Percentiles rank a stretch among this genome's conserved stretches.
Conservation (phyloP, 2,888 invertebrate genomes). For the Himalopsyche tibetana region DNA sequence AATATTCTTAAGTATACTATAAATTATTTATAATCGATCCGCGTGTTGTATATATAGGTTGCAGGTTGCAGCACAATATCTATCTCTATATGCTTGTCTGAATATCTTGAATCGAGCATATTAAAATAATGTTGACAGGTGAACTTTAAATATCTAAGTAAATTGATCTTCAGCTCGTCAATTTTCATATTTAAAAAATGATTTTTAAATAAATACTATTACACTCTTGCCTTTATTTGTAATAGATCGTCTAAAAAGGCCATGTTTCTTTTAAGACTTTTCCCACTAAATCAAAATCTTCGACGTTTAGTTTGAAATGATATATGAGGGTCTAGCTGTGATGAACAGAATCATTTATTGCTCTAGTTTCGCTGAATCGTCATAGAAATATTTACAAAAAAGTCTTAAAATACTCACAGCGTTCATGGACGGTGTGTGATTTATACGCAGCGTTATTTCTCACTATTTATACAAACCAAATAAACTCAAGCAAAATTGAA, state of each 20-base stretch:
- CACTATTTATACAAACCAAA: background rate
- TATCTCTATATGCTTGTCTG: too few relatives aligned
- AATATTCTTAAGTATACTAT: too few relatives aligned
- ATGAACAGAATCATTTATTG: conserved; percentile 51
- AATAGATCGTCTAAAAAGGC: background rate
- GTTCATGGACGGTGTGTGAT: conserved; percentile 54
- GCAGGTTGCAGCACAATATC: too few relatives aligned
- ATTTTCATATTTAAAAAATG: too few relatives aligned
- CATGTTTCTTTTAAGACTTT: conserved; percentile 7
- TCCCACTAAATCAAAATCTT: conserved; percentile 2
- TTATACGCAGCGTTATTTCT: conserved; percentile 23
- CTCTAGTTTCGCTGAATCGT: conserved; percentile 55
- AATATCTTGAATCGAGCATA: too few relatives aligned
- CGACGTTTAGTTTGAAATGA: conserved; percentile 14
- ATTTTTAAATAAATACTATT: background rate
- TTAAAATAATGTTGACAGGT: too few relatives aligned
- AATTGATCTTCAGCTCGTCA: too few relatives aligned
- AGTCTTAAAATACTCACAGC: conserved; percentile 59
- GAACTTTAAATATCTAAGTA: too few relatives aligned
- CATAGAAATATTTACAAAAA: conserved; percentile 65
- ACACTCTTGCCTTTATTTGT: background rate
- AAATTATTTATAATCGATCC: too few relatives aligned
- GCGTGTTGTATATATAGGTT: too few relatives aligned
- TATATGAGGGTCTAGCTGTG: conserved; percentile 5
- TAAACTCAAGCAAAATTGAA: too few relatives aligned